Conservation (phyloP, 53 echinoderm and acorn worm genomes). For the Temnopleurus reevesii region DNA sequence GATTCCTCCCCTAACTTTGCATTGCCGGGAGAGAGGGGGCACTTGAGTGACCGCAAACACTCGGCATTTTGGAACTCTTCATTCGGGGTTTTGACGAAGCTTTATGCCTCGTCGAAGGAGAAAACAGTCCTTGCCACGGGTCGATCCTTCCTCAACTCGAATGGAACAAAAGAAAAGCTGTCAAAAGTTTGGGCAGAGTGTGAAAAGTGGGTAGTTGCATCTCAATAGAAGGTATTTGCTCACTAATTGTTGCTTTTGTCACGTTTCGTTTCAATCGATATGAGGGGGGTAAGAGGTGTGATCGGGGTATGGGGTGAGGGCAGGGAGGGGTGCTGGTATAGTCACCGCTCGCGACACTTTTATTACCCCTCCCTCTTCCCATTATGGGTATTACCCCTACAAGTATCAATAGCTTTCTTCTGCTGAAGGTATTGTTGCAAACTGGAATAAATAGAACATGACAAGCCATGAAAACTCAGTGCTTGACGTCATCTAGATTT, state of each 20-base stretch:
- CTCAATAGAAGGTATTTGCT: constrained; percentile 47
- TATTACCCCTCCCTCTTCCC: not conserved
- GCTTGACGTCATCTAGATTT: constrained; percentile 35
- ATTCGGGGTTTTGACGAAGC: not conserved
- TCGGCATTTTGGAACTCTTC: constrained; percentile 4
- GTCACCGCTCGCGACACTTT: not conserved
- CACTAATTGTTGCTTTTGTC: constrained; percentile 57
- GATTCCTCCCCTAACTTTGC: too few species aligned
- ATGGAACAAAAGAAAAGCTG: constrained; percentile 25
- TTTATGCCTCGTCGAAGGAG: not conserved
- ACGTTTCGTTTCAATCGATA: constrained; percentile 8
- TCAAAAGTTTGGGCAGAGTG: constrained; percentile 60
- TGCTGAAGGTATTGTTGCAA: not conserved
- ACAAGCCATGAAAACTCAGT: not conserved
- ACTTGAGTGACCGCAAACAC: constrained; percentile 26
- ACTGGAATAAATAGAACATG: not conserved
- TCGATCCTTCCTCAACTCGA: constrained; percentile 7
- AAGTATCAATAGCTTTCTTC: too few species aligned
- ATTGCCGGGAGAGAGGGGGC: constrained; percentile 12
- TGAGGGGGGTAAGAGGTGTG: not conserved
- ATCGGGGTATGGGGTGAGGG: not conserved
- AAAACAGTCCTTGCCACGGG: constrained; percentile 41
- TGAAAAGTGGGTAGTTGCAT: constrained; percentile 52
- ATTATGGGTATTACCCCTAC: too few species aligned
- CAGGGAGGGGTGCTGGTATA: not conserved